phyloP scores from a whole-genome alignment of 2,797 vertebrate species.

The Sebastes wilsoni region DNA sequence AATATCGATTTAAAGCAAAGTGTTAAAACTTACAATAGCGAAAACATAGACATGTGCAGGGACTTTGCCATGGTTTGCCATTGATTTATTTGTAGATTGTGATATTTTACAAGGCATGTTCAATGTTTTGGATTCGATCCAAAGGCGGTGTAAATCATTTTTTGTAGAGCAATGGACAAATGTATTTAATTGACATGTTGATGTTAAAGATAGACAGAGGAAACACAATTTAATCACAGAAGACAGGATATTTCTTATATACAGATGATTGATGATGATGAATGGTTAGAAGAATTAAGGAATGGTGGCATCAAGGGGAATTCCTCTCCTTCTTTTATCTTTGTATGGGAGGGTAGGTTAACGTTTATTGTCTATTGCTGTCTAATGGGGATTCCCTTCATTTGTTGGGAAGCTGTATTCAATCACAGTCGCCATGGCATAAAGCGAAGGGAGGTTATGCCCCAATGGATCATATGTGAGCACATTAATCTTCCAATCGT shows the following conservation, averaged over 20 bases:
- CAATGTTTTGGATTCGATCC: not conserved
- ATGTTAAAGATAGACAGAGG: not conserved
- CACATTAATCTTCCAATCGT: constrained; percentile 40
- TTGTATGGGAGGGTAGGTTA: constrained; percentile 20
- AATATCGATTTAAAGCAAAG: not conserved
- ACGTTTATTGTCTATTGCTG: constrained; percentile 48
- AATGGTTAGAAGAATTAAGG: not conserved
- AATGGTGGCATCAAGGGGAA: constrained; percentile 11
- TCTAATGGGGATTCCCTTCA: constrained; percentile 57
- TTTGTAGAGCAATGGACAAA: not conserved
- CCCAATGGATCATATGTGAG: constrained; percentile 27
- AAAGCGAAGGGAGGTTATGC: constrained; percentile 22
- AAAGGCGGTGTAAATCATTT: not conserved
- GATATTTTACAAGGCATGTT: not conserved
- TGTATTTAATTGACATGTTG: not conserved
- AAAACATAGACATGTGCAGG: not conserved
- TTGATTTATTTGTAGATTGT: not conserved
- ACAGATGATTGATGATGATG: constrained; percentile 11
- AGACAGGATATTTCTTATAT: not conserved
- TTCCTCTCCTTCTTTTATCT: constrained; percentile 43
- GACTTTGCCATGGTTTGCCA: not conserved
- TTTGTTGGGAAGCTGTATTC: constrained; percentile 43
- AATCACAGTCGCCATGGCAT: constrained; percentile 35
- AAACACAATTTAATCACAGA: not conserved
- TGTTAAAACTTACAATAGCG: too few relatives aligned